A percentile compares a stretch with the other conserved stretches of the same genome.
Evolutionary conservation across 2,888 invertebrate genomes (phyloP).

Genomic region (Calephelis perditalis): DNA sequence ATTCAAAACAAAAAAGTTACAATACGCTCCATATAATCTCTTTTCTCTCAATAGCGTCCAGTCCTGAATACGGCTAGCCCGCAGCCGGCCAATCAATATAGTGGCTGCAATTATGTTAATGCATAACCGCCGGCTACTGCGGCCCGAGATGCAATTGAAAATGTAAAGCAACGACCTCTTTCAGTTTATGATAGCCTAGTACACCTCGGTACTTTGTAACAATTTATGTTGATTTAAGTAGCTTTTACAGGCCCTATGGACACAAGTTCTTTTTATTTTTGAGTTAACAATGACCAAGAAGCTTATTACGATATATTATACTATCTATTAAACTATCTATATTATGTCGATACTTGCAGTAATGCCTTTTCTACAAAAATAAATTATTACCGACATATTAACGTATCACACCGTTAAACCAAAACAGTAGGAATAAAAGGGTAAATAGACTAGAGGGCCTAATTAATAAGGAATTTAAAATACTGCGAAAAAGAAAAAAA

Average conservation of each 20-base stretch:
- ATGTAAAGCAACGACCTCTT: constrained; percentile 57
- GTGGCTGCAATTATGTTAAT: constrained; percentile 73
- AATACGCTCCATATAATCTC: constrained; percentile 32
- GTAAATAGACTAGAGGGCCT: too few species aligned
- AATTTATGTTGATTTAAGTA: constrained; percentile 17
- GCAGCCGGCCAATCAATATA: constrained; percentile 68
- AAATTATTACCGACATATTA: too few species aligned
- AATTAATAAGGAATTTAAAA: too few species aligned
- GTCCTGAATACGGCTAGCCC: constrained; percentile 34
- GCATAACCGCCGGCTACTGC: constrained; percentile 55
- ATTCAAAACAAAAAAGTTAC: constrained; percentile 29
- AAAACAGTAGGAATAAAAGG: too few species aligned
- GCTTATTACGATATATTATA: too few species aligned
- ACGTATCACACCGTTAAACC: too few species aligned
- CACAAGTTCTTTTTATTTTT: neutral
- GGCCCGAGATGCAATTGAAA: constrained; percentile 57
- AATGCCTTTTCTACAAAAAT: too few species aligned
- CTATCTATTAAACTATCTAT: too few species aligned
- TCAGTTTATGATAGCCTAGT: constrained; percentile 46
- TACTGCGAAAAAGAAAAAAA: too few species aligned
- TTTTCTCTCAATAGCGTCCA: constrained; percentile 39
- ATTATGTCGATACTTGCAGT: too few species aligned
- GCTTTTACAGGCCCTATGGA: neutral
- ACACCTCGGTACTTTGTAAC: constrained; percentile 22
- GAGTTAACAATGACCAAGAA: too few species aligned